Evolutionary conservation across 1,140 invertebrate species (phyloP).

Genomic region (Sarcophaga peregrina): DNA sequence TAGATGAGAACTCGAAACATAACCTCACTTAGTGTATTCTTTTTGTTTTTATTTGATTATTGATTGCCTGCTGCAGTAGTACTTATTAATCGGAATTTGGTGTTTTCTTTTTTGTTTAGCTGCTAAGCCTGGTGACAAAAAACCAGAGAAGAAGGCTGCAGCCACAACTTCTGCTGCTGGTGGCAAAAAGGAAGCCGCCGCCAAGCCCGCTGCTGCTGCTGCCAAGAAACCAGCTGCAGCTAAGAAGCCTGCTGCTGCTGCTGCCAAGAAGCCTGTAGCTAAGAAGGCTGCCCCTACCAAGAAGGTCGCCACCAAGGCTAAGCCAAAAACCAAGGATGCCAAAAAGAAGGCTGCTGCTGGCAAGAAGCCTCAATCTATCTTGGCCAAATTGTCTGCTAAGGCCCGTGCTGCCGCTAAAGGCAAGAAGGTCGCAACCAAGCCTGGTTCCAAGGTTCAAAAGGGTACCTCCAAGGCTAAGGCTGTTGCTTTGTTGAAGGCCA

Average conservation of each 20-base stretch:
- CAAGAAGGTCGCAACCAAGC: conserved; percentile 57
- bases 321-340: conserved; percentile 72
- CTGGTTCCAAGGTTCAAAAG: conserved; percentile 60
- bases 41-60: background rate
- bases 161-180: conserved; percentile 63
- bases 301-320: conserved; percentile 65
- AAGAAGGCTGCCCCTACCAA: conserved; percentile 64
- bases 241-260: conserved; percentile 56
- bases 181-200: conserved; percentile 69
- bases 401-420: conserved; percentile 62
- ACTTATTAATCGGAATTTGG: conserved; percentile 19
- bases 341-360: conserved; percentile 70
- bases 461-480: conserved; percentile 69
- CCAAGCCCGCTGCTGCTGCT: conserved; percentile 68
- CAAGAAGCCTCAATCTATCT: conserved; percentile 64
- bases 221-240: conserved; percentile 66
- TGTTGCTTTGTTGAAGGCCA: conserved; percentile 68
- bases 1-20: background rate
- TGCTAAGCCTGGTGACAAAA: conserved; percentile 65
- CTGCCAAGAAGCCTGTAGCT: conserved; percentile 60
- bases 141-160: conserved; percentile 63
- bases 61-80: background rate
- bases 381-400: conserved; percentile 66
- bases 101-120: conserved; percentile 46
- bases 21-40: conserved; percentile 40